Evolutionary conservation across 64 coral and sea anemone genomes (phyloP).

Genomic region (Porites lutea): DNA sequence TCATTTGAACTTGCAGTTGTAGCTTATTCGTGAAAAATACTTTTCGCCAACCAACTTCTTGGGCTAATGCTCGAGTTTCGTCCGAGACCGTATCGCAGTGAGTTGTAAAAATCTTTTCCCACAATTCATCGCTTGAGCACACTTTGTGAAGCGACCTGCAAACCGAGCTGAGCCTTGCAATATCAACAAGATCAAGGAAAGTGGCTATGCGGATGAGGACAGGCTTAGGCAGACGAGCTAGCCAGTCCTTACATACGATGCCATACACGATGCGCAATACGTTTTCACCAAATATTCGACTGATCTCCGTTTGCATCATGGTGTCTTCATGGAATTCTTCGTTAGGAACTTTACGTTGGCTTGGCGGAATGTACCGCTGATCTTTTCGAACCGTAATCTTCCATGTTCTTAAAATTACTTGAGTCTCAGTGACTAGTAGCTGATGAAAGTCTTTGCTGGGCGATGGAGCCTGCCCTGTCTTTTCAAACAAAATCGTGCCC

Average conservation of each 20-base stretch:
- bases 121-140: slow-evolving; percentile 93
- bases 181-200: slow-evolving; percentile 86
- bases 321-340: slow-evolving; percentile 96
- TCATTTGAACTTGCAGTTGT: slow-evolving; percentile 91
- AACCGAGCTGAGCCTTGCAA: slow-evolving; percentile 86
- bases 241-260: slow-evolving; percentile 95
- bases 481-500: slow-evolving; percentile 83
- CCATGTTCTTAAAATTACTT: slow-evolving; percentile 96
- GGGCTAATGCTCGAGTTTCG: slow-evolving; percentile 84
- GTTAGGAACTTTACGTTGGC: slow-evolving; percentile 81
- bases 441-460: slow-evolving; percentile 99
- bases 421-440: slow-evolving; percentile 78
- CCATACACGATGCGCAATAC: slow-evolving; percentile 90
- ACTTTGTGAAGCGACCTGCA: slow-evolving; percentile 90
- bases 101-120: slow-evolving; percentile 88
- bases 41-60: slow-evolving; percentile 94
- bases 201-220: slow-evolving; percentile 72
- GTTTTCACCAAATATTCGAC: slow-evolving; percentile 87
- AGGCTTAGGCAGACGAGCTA: slow-evolving; percentile 85
- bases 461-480: slow-evolving; percentile 90
- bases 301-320: slow-evolving; percentile 84
- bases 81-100: slow-evolving; percentile 92
- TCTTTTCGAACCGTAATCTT: slow-evolving; percentile 93
- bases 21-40: slow-evolving; percentile 96
- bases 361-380: slow-evolving; percentile 92